Percentiles rank a stretch among this genome's conserved stretches.
Conservation (phyloP, 2,113 vertebrate genomes). For the Xiphophorus maculatus region DNA sequence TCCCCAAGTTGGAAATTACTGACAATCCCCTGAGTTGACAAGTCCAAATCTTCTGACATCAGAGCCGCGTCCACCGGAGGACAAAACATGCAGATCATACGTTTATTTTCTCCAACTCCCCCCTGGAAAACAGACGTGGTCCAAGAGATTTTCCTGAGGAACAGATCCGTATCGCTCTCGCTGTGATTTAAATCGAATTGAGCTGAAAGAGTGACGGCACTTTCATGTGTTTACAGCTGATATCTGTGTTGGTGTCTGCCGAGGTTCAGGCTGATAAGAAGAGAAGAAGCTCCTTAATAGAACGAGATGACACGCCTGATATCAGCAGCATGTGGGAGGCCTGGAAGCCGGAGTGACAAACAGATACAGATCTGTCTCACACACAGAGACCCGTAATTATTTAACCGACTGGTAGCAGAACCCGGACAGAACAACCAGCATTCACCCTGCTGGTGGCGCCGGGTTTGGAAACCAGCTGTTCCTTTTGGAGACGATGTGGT, state of each 20-base stretch:
- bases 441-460: not conserved
- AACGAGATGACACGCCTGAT: conserved; percentile 49
- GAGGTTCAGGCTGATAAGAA: conserved; percentile 33
- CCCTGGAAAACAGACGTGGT: not conserved
- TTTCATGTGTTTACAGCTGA: conserved; percentile 38
- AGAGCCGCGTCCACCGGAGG: not conserved
- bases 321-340: conserved; percentile 17
- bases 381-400: not conserved
- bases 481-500: too few relatives aligned
- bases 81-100: not conserved
- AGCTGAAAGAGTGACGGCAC: conserved; percentile 20
- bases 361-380: conserved; percentile 2
- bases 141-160: conserved; percentile 23
- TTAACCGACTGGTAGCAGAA: not conserved
- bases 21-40: too few relatives aligned
- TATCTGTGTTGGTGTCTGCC: conserved; percentile 13
- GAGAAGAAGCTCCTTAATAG: conserved; percentile 48
- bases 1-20: too few relatives aligned
- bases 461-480: too few relatives aligned
- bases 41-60: not conserved
- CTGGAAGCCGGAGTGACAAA: not conserved
- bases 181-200: conserved; percentile 36
- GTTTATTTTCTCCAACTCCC: too few relatives aligned
- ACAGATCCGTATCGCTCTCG: not conserved
- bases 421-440: not conserved